Conservation (phyloP, 37 sponge, comb jelly and placozoan species). For the Crambe crambe region DNA sequence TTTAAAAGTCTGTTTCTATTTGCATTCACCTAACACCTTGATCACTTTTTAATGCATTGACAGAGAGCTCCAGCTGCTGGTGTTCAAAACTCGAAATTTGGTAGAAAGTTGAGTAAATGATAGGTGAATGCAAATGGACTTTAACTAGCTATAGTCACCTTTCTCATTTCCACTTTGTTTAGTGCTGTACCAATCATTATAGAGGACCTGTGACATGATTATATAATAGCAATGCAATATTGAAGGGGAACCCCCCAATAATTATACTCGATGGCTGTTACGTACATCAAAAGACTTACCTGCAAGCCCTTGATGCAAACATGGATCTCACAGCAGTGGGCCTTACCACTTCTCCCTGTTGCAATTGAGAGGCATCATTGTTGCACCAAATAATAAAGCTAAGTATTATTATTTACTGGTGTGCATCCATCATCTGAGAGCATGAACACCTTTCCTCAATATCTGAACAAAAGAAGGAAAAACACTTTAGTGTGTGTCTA, state of each 20-base stretch:
- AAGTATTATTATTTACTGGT: slow-evolving; percentile 45
- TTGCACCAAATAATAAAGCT: not conserved
- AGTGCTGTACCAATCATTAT: slow-evolving; percentile 97
- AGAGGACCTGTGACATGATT: slow-evolving; percentile 37
- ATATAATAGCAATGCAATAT: not conserved
- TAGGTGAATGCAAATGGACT: too few relatives aligned
- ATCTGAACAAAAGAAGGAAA: too few relatives aligned
- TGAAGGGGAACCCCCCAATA: not conserved
- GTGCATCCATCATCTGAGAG: slow-evolving; percentile 62
- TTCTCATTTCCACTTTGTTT: slow-evolving; percentile 75
- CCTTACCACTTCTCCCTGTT: slow-evolving; percentile 79
- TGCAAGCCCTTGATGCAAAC: slow-evolving; percentile 97
- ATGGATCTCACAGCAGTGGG: slow-evolving; percentile 81
- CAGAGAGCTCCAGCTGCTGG: too few relatives aligned
- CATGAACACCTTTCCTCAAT: slow-evolving; percentile 89
- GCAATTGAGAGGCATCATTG: too few relatives aligned
- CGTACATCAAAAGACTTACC: slow-evolving; percentile 9
- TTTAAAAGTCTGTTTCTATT: too few relatives aligned
- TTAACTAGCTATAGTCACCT: slow-evolving; percentile 36
- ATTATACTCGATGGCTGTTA: not conserved
- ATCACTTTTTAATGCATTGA: too few relatives aligned
- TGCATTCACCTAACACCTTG: too few relatives aligned
- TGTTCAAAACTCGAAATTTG: too few relatives aligned
- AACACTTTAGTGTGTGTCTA: slow-evolving; percentile 22
- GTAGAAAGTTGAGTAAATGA: too few relatives aligned